These are phyloP conservation scores for Gymnoscopelus braueri DNA, from an alignment of 2,797 vertebrate species.

Conservation along the genomic window DNA sequence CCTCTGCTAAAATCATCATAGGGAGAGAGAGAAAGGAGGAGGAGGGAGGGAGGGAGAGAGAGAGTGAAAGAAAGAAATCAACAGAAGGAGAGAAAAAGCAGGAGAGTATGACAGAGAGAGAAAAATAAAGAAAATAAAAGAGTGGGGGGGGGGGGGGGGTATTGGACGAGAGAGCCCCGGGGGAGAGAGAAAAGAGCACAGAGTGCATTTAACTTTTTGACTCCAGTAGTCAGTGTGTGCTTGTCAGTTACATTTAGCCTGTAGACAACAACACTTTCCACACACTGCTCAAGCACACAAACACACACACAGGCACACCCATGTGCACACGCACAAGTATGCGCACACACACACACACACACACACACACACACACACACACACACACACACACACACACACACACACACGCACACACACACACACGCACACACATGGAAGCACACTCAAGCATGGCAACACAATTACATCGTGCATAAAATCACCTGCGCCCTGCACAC, in stretches of 20 bases:
- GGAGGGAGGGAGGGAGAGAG: slow-evolving; percentile 49
- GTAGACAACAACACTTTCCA: slow-evolving; percentile 78
- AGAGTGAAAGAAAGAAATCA: slow-evolving; percentile 63
- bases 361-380: neutral
- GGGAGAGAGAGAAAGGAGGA: slow-evolving; percentile 53
- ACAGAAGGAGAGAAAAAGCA: slow-evolving; percentile 12
- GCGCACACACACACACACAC: neutral
- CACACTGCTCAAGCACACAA: slow-evolving; percentile 50
- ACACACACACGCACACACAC: neutral
- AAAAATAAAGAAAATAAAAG: slow-evolving; percentile 3
- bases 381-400: neutral
- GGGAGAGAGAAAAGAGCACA: slow-evolving; percentile 73
- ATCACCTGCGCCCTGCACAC: slow-evolving; percentile 67
- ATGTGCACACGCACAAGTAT: slow-evolving; percentile 24
- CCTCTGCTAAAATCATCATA: slow-evolving; percentile 86
- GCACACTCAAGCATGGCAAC: slow-evolving; percentile 43
- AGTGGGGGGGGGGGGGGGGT: neutral
- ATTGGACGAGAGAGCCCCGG: slow-evolving; percentile 4
- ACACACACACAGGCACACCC: slow-evolving; percentile 43
- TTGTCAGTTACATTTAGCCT: slow-evolving; percentile 81
- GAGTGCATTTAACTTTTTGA: slow-evolving; percentile 82
- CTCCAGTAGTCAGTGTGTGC: slow-evolving; percentile 80
- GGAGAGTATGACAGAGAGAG: slow-evolving; percentile 4
- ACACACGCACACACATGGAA: neutral
- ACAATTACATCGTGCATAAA: slow-evolving; percentile 60